Percentiles rank a stretch among this genome's conserved stretches.
These are phyloP conservation scores for Siphamia tubifer DNA, from an alignment of 2,113 vertebrate species.

Conservation along the genomic window DNA sequence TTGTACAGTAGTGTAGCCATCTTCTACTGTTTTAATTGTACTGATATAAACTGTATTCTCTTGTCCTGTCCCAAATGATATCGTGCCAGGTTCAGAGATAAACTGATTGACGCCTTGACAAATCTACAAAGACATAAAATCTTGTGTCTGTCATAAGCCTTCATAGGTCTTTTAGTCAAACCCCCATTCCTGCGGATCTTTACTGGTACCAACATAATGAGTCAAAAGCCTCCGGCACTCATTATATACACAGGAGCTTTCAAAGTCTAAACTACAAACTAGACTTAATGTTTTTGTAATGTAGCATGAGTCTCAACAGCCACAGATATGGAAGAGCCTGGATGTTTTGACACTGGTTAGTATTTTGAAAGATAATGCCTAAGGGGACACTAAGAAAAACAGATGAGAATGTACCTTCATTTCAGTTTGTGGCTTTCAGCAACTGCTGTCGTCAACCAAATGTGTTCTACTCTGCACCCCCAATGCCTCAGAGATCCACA, in stretches of 20 bases:
- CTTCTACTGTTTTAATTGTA: no score
- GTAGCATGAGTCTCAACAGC: background rate
- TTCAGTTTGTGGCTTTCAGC: background rate
- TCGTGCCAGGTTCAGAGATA: no score
- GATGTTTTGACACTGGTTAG: background rate
- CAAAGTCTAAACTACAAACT: background rate
- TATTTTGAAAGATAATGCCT: background rate
- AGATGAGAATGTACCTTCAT: background rate
- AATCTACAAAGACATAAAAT: no score
- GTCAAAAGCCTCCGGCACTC: background rate
- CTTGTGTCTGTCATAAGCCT: no score
- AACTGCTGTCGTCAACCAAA: background rate
- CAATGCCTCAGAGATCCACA: background rate
- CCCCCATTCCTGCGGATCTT: background rate
- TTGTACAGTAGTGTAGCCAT: no score
- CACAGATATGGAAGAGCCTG: background rate
- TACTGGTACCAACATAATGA: no score
- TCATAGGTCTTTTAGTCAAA: background rate
- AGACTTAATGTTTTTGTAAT: background rate
- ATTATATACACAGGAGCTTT: background rate
- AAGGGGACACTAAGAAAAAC: background rate
- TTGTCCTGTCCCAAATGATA: no score
- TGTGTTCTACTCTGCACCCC: background rate
- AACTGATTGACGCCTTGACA: no score
- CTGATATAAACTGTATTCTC: no score